A percentile compares a stretch with the other conserved stretches of the same genome.
Evolutionary conservation across 1,140 invertebrate genomes (phyloP).

Genomic region (Papilio helenus): DNA sequence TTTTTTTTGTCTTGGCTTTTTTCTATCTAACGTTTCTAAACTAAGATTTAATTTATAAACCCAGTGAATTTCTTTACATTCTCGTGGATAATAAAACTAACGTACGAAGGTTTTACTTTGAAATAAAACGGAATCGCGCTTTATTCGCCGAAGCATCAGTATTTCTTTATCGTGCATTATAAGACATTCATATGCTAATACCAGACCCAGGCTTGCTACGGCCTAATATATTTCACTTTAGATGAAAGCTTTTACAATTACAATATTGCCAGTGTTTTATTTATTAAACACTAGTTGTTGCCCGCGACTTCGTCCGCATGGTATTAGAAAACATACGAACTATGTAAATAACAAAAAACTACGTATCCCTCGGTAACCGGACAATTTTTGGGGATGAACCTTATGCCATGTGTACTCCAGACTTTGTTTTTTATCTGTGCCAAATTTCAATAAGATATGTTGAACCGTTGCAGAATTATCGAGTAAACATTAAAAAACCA

Average conservation of each 20-base stretch:
- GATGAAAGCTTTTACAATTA: conserved; percentile 28
- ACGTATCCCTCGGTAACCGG: too few species aligned
- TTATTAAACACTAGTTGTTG: neutral
- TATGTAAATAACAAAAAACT: too few species aligned
- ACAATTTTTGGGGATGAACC: too few species aligned
- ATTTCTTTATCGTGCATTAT: conserved; percentile 35
- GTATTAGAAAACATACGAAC: too few species aligned
- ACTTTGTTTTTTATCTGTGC: too few species aligned
- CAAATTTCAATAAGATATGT: too few species aligned
- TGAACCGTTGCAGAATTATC: too few species aligned
- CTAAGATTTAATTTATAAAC: neutral
- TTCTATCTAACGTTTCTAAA: too few species aligned
- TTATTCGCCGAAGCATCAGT: conserved; percentile 33
- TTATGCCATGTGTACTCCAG: too few species aligned
- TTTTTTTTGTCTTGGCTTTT: too few species aligned
- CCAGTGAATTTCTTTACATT: neutral
- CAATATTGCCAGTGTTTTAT: neutral
- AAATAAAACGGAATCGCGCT: conserved; percentile 31
- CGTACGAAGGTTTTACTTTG: conserved; percentile 15
- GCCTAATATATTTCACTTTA: conserved; percentile 28
- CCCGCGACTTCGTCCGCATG: too few species aligned
- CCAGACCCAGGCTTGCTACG: neutral
- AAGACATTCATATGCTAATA: conserved; percentile 34
- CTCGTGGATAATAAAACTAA: conserved; percentile 5
- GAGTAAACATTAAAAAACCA: too few species aligned